These are phyloP conservation scores for Theodoxus fluviatilis DNA, from an alignment of 2,888 invertebrate species.

Conservation along the genomic window DNA sequence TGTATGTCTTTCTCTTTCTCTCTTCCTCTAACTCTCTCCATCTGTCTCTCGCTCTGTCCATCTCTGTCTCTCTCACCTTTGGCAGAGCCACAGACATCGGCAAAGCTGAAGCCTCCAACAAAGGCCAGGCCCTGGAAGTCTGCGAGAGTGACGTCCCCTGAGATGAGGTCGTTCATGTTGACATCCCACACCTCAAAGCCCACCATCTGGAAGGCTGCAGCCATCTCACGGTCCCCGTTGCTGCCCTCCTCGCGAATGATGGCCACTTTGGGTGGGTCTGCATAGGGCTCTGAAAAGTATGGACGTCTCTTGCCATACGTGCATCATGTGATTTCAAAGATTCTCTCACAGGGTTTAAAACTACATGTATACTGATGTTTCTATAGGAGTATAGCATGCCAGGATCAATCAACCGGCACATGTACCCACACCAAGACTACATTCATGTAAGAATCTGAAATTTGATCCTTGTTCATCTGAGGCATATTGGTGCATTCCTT, in stretches of 20 bases:
- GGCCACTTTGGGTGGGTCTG: conserved; percentile 78
- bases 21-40: too few relatives aligned
- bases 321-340: too few relatives aligned
- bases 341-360: too few relatives aligned
- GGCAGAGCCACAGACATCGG: conserved; percentile 95
- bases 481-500: too few relatives aligned
- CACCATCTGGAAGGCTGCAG: conserved; percentile 83
- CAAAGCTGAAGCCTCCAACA: conserved; percentile 99
- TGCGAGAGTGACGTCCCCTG: conserved; percentile 76
- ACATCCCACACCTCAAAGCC: conserved; percentile 91
- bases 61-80: conserved; percentile 69
- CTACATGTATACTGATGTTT: neutral
- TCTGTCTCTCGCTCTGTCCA: too few relatives aligned
- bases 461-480: too few relatives aligned
- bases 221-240: conserved; percentile 97
- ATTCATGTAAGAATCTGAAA: too few relatives aligned
- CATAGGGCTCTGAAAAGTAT: conserved; percentile 35
- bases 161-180: conserved; percentile 88
- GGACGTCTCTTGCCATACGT: neutral
- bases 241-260: conserved; percentile 95
- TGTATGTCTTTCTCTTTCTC: too few relatives aligned
- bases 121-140: conserved; percentile 88
- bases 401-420: too few relatives aligned
- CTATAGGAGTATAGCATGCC: neutral
- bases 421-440: too few relatives aligned